Evolutionary conservation across 2,113 vertebrate genomes (phyloP), one percentile per base, ranked within the genome.

Genomic region (Phaetusa simplex): DNA sequence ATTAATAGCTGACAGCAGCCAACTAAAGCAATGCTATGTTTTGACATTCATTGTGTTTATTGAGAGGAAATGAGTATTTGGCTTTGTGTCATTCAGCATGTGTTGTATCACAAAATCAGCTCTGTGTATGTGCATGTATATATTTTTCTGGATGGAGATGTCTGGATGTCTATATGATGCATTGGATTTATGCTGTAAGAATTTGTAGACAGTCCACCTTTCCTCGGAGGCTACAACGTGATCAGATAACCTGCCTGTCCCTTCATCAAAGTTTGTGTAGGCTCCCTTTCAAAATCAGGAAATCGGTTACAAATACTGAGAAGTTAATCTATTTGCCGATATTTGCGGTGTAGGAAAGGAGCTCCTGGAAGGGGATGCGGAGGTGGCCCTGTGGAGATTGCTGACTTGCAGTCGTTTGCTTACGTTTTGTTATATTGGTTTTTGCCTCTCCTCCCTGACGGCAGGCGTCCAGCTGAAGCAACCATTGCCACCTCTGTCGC

Each of bases 161-260:
- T 55, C 55, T 38, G 34, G 11, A 18, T 56, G 10, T 55, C 52
- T 29, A 2, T 56, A 9, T 43, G 36, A 21, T 24, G 22, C 2
- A 5, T 49, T 70, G 65, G 40, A 47, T 85, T 59, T 30, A 7
- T 19, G 24, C 70, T 40, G 19, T 40, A 74, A 61, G 42, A 74
- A 24, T 58, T 69, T 85, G 70, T 12, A n/a, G 40, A 32, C 42
- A 26, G 27, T 10, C 49, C 14, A 24, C 50, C n/a, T 70, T 82
- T 69, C 10, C 2, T 0, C 30, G 65, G 21, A 65, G 50, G 23
- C 14, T 18, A 42, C 32, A 32, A 9, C 0, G 0, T 1, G 7
- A 18, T 45, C 20, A 6, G 52, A 9, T 36, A 82, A 55, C 36
- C 29, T 55, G 42, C 34, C 42, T 52, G 32, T 81, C 34, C 29